A percentile compares a stretch with the other conserved stretches of the same genome.
Conservation (phyloP, 2,113 vertebrate species). For the Plecotus auritus region DNA sequence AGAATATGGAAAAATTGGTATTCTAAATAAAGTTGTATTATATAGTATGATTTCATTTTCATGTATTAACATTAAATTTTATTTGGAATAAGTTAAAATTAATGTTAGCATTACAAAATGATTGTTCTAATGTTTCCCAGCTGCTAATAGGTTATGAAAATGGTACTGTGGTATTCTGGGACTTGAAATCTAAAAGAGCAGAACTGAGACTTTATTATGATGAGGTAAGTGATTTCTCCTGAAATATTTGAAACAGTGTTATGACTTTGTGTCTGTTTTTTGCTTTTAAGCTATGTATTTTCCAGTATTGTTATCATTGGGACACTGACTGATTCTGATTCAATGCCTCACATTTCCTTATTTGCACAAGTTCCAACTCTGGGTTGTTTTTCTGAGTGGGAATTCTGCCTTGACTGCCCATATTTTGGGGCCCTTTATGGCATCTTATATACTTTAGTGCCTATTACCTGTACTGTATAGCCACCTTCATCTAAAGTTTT, state of each 20-base stretch:
- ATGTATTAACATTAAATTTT: slow-evolving; percentile 36
- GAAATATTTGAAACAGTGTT: slow-evolving; percentile 17
- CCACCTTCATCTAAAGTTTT: background rate
- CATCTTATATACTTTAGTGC: background rate
- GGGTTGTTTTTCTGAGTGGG: background rate
- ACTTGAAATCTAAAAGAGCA: slow-evolving; percentile 92
- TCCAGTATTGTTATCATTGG: background rate
- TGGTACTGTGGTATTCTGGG: slow-evolving; percentile 96
- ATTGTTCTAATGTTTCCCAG: slow-evolving; percentile 79
- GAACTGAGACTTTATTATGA: slow-evolving; percentile 97
- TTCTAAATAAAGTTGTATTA: background rate
- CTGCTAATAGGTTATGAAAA: slow-evolving; percentile 97
- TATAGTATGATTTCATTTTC: background rate
- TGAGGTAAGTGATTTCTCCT: slow-evolving; percentile 87
- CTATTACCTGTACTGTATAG: background rate
- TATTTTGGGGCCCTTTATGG: background rate
- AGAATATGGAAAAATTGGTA: background rate
- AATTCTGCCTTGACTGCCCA: slow-evolving; percentile 1
- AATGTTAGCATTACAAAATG: slow-evolving; percentile 40
- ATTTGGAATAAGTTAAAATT: slow-evolving; percentile 21
- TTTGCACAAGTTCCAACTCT: background rate
- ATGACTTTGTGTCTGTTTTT: background rate
- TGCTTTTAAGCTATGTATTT: background rate
- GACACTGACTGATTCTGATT: background rate
- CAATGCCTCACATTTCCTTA: background rate